Evolutionary conservation across 2,888 invertebrate genomes (phyloP), one percentile per base, ranked within the genome.

Genomic region (Melitaea athalia): DNA sequence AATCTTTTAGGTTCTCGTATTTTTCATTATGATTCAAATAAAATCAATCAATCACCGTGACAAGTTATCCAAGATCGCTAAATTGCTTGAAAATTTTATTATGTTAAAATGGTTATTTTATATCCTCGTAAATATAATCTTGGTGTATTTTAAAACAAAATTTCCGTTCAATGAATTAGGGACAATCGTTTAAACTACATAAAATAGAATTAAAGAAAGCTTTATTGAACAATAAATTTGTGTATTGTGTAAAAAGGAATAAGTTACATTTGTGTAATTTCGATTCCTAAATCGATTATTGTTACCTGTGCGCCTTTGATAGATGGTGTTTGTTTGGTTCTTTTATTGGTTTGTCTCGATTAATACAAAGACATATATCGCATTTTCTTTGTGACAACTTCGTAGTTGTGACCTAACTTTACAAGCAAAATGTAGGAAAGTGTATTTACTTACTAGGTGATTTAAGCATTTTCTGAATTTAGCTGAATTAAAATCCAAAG

Each of bases 341-440:
- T 4, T 49, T 49, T 49, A 49, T 49, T 49, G n/a, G n/a, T 49
- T 49, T 49, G 4, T 14, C 14, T 47, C 45, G 5, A 14, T 47
- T 14, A 47, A 0, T 12, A 11, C 14, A 3, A 47, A 47, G 5
- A 14, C 14, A 49, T 6, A 14, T 12, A 42, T 45, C 33, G 31
- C 24, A 59, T 38, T 59, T 64, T 50, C 31, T 42, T 42, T 49
- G 59, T 24, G 38, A 47, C 49, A 64, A 64, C 45, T 49, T 15
- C 17, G 57, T 47, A 14, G 59, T 15, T 63, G 31, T 43, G 38
- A 64, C 64, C 64, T 47, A 64, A 33, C 59, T 59, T 64, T 59
- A 43, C 38, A n/a, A 59, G 38, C 47, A 57, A 64, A 57, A 47
- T 64, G 49, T n/a, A 49, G 49, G 47, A 59, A 57, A 59, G 47